Evolutionary conservation across 2,888 invertebrate species (phyloP).

Genomic region (Ariolimax columbianus): DNA sequence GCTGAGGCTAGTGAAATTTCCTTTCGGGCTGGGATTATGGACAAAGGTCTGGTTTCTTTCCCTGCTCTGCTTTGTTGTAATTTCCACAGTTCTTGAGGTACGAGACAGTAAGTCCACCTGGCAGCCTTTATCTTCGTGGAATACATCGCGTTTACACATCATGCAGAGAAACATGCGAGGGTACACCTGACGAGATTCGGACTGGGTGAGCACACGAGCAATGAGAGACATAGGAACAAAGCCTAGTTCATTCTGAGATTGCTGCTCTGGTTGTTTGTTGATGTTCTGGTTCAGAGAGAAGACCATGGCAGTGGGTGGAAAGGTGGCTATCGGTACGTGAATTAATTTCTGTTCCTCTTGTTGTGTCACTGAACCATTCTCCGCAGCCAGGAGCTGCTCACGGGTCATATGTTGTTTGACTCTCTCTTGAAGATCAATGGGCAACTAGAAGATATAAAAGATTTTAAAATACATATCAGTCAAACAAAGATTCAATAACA

Average conservation of each 20-base stretch:
- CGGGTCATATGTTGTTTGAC: constrained; percentile 81
- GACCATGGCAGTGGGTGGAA: constrained; percentile 91
- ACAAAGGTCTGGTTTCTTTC: constrained; percentile 30
- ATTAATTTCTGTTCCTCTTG: constrained; percentile 80
- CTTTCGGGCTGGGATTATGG: constrained; percentile 33
- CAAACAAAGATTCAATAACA: too few species aligned
- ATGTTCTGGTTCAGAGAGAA: constrained; percentile 78
- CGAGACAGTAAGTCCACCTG: constrained; percentile 64
- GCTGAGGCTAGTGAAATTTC: constrained; percentile 15
- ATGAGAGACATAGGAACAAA: constrained; percentile 74
- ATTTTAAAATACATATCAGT: too few species aligned
- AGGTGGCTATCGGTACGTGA: constrained; percentile 87
- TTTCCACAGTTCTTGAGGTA: constrained; percentile 32
- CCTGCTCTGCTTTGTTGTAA: not conserved
- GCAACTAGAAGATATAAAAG: constrained; percentile 84
- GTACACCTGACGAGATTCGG: constrained; percentile 63
- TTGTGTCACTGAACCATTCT: constrained; percentile 58
- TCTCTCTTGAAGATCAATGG: constrained; percentile 93
- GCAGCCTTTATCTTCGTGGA: constrained; percentile 68
- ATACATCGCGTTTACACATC: constrained; percentile 70
- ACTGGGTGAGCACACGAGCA: constrained; percentile 73
- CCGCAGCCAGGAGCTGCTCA: constrained; percentile 71
- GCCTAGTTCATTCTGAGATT: constrained; percentile 54
- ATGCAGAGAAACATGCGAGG: constrained; percentile 71
- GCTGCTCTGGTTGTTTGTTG: constrained; percentile 49